Evolutionary conservation across 2,113 vertebrate genomes (phyloP).

Genomic region (Pteruthius melanotis): DNA sequence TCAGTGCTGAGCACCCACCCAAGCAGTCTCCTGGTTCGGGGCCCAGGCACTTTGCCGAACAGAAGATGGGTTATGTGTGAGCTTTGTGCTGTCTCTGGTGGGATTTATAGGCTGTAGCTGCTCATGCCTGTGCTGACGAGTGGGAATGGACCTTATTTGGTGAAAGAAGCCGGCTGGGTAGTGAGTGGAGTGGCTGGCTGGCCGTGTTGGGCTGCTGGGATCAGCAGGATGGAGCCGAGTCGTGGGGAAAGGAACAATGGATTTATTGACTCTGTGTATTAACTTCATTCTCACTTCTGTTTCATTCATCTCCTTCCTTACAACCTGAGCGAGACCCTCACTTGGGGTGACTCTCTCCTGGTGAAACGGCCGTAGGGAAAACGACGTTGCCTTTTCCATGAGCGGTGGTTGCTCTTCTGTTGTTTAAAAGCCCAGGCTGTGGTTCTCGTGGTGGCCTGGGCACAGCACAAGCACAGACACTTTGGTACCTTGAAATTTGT

Average conservation of each 20-base stretch:
- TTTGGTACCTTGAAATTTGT: background rate
- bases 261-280: background rate
- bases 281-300: background rate
- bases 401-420: background rate
- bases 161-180: background rate
- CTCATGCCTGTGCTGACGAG: background rate
- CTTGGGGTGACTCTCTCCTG: background rate
- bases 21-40: background rate
- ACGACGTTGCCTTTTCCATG: background rate
- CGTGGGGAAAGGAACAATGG: background rate
- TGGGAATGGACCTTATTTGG: constrained; percentile 42
- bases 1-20: background rate
- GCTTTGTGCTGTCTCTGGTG: background rate
- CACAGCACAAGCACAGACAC: constrained; percentile 18
- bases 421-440: background rate
- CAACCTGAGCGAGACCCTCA: background rate
- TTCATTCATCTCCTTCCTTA: background rate
- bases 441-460: background rate
- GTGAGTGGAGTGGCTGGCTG: background rate
- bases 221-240: background rate
- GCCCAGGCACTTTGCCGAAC: background rate
- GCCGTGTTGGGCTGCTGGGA: fast-evolving
- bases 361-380: fast-evolving
- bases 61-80: background rate
- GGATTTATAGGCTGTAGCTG: constrained; percentile 40